These are phyloP conservation scores for Acleris cristana DNA, from an alignment of 2,888 invertebrate species.

Conservation along the genomic window DNA sequence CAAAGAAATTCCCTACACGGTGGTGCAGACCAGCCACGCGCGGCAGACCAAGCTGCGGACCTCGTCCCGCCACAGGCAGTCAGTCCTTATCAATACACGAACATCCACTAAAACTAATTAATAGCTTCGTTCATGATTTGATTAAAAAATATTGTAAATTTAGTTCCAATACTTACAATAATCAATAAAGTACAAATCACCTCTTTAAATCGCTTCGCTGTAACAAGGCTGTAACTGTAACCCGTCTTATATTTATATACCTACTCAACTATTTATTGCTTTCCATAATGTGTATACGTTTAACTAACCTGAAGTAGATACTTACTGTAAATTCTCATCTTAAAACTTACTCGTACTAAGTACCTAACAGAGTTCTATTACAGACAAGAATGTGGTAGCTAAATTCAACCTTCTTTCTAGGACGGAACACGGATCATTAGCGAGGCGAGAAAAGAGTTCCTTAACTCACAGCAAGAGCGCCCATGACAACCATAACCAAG, in stretches of 20 bases:
- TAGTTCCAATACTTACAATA: too few species aligned
- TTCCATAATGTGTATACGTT: not conserved
- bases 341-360: not conserved
- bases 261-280: too few species aligned
- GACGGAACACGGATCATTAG: slow-evolving; percentile 74
- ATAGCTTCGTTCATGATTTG: not conserved
- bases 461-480: slow-evolving; percentile 65
- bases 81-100: slow-evolving; percentile 42
- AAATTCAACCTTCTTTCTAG: slow-evolving; percentile 46
- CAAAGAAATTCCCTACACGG: slow-evolving; percentile 94
- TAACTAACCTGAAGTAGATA: too few species aligned
- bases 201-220: too few species aligned
- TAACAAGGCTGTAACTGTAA: too few species aligned
- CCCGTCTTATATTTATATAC: too few species aligned
- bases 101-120: not conserved
- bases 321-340: too few species aligned
- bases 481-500: slow-evolving; percentile 72
- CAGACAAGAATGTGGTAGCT: not conserved
- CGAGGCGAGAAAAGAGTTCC: slow-evolving; percentile 71
- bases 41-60: slow-evolving; percentile 83
- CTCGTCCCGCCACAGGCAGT: slow-evolving; percentile 75
- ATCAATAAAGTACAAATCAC: too few species aligned
- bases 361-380: not conserved
- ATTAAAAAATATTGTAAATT: too few species aligned
- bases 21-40: slow-evolving; percentile 89